Base-by-base conservation (phyloP, 2,113 vertebrate genomes). In the Myotis yumanensis region DNA sequence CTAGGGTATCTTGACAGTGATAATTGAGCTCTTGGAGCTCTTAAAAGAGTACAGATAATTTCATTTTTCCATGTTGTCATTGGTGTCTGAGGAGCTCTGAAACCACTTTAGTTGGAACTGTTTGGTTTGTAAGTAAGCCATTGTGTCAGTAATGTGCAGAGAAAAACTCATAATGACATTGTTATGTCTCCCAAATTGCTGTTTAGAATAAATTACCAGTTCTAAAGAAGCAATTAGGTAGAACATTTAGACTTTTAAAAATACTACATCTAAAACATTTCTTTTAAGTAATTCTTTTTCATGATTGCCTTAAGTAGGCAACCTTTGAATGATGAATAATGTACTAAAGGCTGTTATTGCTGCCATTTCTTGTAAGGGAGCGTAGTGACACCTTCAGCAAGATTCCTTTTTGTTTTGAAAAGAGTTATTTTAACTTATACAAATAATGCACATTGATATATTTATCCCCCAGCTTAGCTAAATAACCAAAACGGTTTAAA, bases 81-180 rank as follows among this genome's bases (percentile, higher is more conserved):
- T n/a, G 23, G 37, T 85, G 20, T 81, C 51, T 87, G 52, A 59
- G 64, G 95, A 92, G 18, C 43, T 43, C 66, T 94, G 46, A 94
- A 96, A 81, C 59, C 73, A 86, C 91, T 96, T 87, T 28, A 80
- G n/a, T 84, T 85, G 80, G 43, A 88, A 87, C 82, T 79, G 35
- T 59, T 93, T 89, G 59, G 32, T 93, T 86, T 89, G 6, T 89
- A 87, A 86, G 57, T 86, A 66, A 91, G 52, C 46, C 72, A 17
- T 51, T 86, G 64, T 92, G 51, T 89, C 57, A 25, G n/a, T 95
- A 64, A 89, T 57, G 14, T 80, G 17, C 51, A 66, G 73, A 52
- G 54, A 66, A 93, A 91, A 94, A 73, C n/a, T 28, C 66, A 23
- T 3, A 80, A 46, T 95, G 83, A 89, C 68, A 82, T 86, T 3